A percentile compares a stretch with the other conserved stretches of the same genome.
These are phyloP conservation scores for Hoplostethus atlanticus DNA, from an alignment of 2,797 vertebrate species.

Conservation along the genomic window DNA sequence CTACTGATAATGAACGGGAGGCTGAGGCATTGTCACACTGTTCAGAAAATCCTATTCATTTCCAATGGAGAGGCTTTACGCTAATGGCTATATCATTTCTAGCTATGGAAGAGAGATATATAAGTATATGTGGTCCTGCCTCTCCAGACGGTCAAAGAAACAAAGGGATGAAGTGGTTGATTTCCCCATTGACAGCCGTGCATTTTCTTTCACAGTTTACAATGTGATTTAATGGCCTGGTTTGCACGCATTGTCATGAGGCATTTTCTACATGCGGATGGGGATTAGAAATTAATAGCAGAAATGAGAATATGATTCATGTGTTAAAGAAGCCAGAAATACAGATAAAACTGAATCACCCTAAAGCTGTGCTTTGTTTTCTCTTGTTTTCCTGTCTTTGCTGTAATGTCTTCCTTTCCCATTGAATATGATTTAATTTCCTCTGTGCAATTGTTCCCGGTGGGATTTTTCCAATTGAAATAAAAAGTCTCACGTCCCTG, in stretches of 20 bases:
- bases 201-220: conserved; percentile 36
- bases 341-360: conserved; percentile 26
- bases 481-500: conserved; percentile 29
- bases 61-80: conserved; percentile 5
- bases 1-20: neutral
- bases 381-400: conserved; percentile 21
- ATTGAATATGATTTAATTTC: neutral
- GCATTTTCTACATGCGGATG: conserved; percentile 24
- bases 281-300: conserved; percentile 46
- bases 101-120: conserved; percentile 27
- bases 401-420: neutral
- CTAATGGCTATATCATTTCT: conserved; percentile 39
- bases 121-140: neutral
- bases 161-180: conserved; percentile 13
- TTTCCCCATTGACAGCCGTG: conserved; percentile 22
- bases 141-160: conserved; percentile 22
- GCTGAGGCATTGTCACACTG: neutral
- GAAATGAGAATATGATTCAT: conserved; percentile 34
- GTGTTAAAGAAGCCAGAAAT: conserved; percentile 20
- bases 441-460: neutral
- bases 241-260: conserved; percentile 18
- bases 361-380: conserved; percentile 18
- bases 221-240: conserved; percentile 45
- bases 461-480: conserved; percentile 19
- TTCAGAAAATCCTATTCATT: neutral